phyloP scores from a whole-genome alignment of 2,888 invertebrate genomes.

The Pristionchus fissidentatus region DNA sequence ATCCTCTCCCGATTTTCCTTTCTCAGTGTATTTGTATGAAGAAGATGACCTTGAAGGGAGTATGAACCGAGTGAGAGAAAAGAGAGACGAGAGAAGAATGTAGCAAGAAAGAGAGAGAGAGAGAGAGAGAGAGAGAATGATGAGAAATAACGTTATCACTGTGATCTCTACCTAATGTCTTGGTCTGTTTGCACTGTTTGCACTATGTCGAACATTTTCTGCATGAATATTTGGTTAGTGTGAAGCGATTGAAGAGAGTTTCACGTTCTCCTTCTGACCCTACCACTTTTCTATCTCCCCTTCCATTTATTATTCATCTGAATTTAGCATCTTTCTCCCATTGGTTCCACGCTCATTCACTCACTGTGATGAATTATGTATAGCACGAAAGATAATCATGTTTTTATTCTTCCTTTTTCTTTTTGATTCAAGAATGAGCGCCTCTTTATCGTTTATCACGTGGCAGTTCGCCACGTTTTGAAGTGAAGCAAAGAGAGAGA shows the following conservation, averaged over 20 bases:
- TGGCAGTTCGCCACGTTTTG: no score
- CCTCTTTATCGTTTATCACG: no score
- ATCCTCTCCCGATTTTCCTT: background rate
- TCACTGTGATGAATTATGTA: background rate
- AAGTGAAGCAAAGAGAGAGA: no score
- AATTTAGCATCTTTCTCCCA: slow-evolving; percentile 4
- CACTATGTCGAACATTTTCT: background rate
- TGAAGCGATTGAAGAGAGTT: background rate
- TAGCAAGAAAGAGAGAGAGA: background rate
- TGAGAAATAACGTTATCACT: slow-evolving; percentile 26
- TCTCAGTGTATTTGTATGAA: background rate
- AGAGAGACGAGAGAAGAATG: background rate
- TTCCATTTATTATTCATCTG: slow-evolving; percentile 8
- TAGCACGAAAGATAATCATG: no score
- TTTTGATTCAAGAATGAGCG: no score
- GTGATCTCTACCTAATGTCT: slow-evolving; percentile 1
- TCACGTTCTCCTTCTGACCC: no score
- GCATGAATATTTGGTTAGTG: background rate
- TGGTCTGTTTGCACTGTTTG: background rate
- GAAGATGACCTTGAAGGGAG: slow-evolving; percentile 1
- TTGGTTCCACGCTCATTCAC: background rate
- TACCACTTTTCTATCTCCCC: background rate
- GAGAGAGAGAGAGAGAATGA: slow-evolving; percentile 1
- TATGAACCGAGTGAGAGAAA: slow-evolving; percentile 20
- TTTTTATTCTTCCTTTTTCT: no score